Conservation (phyloP, 2,113 vertebrate genomes). For the Heteronetta atricapilla region DNA sequence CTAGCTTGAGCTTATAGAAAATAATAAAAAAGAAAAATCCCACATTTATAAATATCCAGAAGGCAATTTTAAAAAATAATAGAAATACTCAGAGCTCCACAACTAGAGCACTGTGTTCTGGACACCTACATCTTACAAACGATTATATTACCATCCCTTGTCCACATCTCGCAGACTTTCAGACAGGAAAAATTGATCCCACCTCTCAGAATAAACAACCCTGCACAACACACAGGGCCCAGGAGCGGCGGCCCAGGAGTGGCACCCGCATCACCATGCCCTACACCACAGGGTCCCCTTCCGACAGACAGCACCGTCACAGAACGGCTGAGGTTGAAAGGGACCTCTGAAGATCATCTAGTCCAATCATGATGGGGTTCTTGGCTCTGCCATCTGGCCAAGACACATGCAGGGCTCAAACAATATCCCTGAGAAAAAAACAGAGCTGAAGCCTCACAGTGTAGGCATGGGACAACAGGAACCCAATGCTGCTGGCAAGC, state of each 20-base stretch:
- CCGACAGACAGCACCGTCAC: neutral
- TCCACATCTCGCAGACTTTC: neutral
- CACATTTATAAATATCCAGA: neutral
- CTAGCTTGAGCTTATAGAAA: neutral
- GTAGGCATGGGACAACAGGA: neutral
- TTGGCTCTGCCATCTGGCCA: neutral
- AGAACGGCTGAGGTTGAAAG: too few species aligned
- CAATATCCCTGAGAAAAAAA: neutral
- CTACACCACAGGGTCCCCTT: accelerated
- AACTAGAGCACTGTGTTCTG: neutral
- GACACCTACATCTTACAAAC: neutral
- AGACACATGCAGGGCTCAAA: neutral
- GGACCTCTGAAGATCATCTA: too few species aligned
- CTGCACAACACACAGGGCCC: accelerated
- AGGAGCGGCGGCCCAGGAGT: neutral
- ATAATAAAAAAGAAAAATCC: neutral
- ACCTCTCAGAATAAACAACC: neutral
- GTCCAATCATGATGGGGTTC: too few species aligned
- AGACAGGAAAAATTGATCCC: neutral
- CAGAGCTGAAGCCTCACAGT: neutral
- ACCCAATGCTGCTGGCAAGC: neutral
- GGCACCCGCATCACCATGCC: neutral
- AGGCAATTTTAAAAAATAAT: neutral
- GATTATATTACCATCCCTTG: accelerated
- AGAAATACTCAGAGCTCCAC: neutral